Conservation (phyloP, 2,797 vertebrate genomes). For the Sebastes taczanowskii region DNA sequence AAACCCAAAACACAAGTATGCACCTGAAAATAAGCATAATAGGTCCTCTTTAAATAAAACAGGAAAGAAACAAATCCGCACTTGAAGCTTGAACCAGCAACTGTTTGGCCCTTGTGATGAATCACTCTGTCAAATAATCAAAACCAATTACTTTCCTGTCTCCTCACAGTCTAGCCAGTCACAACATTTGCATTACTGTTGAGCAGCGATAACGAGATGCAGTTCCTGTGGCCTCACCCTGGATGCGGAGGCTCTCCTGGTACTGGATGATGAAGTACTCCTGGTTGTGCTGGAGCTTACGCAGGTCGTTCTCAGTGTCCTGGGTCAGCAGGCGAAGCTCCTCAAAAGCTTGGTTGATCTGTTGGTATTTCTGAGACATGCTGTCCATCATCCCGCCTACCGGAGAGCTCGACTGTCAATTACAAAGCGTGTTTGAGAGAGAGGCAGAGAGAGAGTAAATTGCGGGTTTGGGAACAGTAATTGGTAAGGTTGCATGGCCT, state of each 20-base stretch:
- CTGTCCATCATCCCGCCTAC: constrained; percentile 88
- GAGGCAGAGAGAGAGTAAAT: neutral
- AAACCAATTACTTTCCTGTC: neutral
- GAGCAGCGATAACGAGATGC: neutral
- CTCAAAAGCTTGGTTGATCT: constrained; percentile 93
- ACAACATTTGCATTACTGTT: neutral
- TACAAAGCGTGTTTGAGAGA: constrained; percentile 24
- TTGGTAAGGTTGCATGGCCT: neutral
- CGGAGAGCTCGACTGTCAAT: constrained; percentile 87
- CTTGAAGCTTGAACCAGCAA: neutral
- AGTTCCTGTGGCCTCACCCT: constrained; percentile 85
- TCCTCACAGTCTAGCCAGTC: neutral
- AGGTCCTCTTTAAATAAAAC: no score
- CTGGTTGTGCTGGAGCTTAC: constrained; percentile 97
- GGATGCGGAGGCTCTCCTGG: constrained; percentile 95
- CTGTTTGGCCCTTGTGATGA: neutral
- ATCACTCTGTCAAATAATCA: neutral
- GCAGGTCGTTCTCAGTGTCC: constrained; percentile 94
- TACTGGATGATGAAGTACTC: constrained; percentile 99
- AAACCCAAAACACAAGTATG: no score
- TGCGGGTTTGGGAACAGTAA: neutral
- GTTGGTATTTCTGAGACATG: constrained; percentile 96
- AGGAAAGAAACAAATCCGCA: neutral
- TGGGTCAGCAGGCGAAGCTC: constrained; percentile 89
- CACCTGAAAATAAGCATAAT: no score